phyloP scores from a whole-genome alignment of 1,140 invertebrate species.

The Agrilus planipennis region DNA sequence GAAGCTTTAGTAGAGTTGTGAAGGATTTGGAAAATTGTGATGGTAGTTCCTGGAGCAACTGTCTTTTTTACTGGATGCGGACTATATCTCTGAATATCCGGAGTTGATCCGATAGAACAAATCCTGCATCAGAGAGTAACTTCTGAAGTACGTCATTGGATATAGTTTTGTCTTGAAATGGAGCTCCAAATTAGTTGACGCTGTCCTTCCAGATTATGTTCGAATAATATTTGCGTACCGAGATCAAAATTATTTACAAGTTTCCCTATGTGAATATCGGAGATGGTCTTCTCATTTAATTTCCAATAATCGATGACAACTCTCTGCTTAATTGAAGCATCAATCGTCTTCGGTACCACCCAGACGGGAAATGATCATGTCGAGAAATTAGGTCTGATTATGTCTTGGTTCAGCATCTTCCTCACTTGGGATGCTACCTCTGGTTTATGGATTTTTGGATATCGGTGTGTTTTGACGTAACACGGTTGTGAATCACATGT shows the following conservation, averaged over 20 bases:
- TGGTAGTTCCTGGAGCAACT: not conserved
- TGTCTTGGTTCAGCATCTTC: slow-evolving; percentile 16
- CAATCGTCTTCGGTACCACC: slow-evolving; percentile 27
- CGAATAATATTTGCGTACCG: slow-evolving; percentile 9
- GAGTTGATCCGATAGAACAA: too few relatives aligned
- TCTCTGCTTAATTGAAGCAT: slow-evolving; percentile 21
- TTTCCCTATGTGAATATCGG: slow-evolving; percentile 13
- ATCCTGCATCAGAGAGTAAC: too few relatives aligned
- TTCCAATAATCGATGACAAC: slow-evolving; percentile 28
- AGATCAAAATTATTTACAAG: slow-evolving; percentile 7
- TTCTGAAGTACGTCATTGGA: too few relatives aligned
- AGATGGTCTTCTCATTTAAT: slow-evolving; percentile 24
- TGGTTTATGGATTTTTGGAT: slow-evolving; percentile 16
- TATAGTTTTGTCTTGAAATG: too few relatives aligned
- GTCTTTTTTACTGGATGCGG: not conserved
- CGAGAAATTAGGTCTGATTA: slow-evolving; percentile 20
- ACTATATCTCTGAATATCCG: slow-evolving; percentile 2
- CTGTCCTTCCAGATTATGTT: slow-evolving; percentile 9
- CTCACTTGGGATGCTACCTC: slow-evolving; percentile 19
- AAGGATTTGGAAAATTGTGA: slow-evolving; percentile 1
- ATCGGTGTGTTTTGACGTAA: slow-evolving; percentile 16
- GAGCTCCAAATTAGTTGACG: slow-evolving; percentile 1
- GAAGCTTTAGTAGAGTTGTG: not conserved
- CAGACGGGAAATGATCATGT: slow-evolving; percentile 24
- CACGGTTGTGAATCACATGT: slow-evolving; percentile 9